Evolutionary conservation across 2,888 invertebrate species (phyloP).

Genomic region (Andrena flavipes): DNA sequence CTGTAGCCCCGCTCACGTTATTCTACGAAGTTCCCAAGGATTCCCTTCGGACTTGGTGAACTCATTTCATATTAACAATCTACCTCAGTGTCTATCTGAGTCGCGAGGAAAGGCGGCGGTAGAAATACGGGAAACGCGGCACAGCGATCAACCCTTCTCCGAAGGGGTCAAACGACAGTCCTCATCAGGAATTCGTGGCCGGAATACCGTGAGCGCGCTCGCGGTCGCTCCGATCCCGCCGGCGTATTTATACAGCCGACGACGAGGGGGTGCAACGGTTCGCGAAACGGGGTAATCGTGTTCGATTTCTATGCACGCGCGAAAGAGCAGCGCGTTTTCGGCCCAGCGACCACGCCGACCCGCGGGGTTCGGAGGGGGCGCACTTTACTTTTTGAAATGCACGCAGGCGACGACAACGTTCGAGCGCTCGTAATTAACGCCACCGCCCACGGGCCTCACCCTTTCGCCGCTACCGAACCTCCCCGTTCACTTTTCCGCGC

Average conservation of each 20-base stretch:
- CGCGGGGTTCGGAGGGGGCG: slow-evolving; percentile 47
- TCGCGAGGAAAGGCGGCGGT: neutral
- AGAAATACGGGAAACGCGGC: neutral
- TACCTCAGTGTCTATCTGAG: too few species aligned
- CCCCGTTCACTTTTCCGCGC: slow-evolving; percentile 49
- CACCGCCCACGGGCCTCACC: slow-evolving; percentile 63
- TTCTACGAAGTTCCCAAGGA: too few species aligned
- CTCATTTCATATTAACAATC: too few species aligned
- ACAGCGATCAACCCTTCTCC: neutral
- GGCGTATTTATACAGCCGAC: slow-evolving; percentile 57
- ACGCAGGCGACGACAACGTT: slow-evolving; percentile 66
- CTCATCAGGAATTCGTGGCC: slow-evolving; percentile 12
- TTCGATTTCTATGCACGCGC: slow-evolving; percentile 66
- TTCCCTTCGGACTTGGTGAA: too few species aligned
- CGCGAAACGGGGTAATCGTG: slow-evolving; percentile 69
- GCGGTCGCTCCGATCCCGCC: slow-evolving; percentile 30
- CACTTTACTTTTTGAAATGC: slow-evolving; percentile 72
- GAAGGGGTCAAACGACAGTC: slow-evolving; percentile 11
- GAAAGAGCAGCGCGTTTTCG: slow-evolving; percentile 65
- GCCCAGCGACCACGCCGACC: slow-evolving; percentile 49
- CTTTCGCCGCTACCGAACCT: slow-evolving; percentile 2
- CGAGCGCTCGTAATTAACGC: slow-evolving; percentile 78
- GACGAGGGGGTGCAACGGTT: slow-evolving; percentile 26
- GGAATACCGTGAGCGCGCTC: slow-evolving; percentile 29
- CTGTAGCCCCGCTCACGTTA: too few species aligned